Base-by-base conservation (phyloP, 2,113 vertebrate species). In the Neolamprologus toae region DNA sequence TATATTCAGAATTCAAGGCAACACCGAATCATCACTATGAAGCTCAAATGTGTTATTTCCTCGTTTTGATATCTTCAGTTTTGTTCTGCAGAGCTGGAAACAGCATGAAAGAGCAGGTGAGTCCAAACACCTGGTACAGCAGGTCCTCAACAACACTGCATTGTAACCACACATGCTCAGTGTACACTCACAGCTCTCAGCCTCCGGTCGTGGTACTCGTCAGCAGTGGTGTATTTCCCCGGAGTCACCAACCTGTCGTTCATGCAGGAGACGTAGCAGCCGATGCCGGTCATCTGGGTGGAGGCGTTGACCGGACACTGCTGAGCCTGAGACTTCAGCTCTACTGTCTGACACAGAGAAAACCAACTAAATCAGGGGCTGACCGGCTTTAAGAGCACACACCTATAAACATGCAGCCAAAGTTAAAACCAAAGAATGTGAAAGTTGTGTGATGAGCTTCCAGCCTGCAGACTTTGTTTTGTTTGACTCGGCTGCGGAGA, bases 231-330 rank as follows among this genome's bases (percentile, higher is more conserved):
- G 91, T 99, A 99, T 11, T 9, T 84, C 51, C 97, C 94, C 7
- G 98, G 97, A 79, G 40, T 83, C 81, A 98, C 6, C 79, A 98
- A 84, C 91, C 93, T 98, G 95, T 99, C 98, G 12, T 93, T 95
- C 53, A 89, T 37, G 63, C 97, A 97, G 93, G 98, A 97, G 23
- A 99, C 91, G 91, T 97, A 98, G 78, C 98, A 97, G 92, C 97
- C 97, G 82, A 96, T 96, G 87, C 96, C 97, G 79, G 96, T 97
- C 97, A 98, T 99, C 96, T 99, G 99, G 68, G 98, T 99, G 4
- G 97, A 97, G 61, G 94, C 95, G 79, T 89, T 94, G 87, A 95
- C 97, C 8, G 81, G 31, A 86, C 97, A 98, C 94, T 99, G 98
- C 88, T 97, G 97, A 3, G 2, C 6, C 17, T 93, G 96, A 82